A percentile compares a stretch with the other conserved stretches of the same genome.
phyloP scores from a whole-genome alignment of 2,888 invertebrate genomes.

The Caenorhabditis uteleia region DNA sequence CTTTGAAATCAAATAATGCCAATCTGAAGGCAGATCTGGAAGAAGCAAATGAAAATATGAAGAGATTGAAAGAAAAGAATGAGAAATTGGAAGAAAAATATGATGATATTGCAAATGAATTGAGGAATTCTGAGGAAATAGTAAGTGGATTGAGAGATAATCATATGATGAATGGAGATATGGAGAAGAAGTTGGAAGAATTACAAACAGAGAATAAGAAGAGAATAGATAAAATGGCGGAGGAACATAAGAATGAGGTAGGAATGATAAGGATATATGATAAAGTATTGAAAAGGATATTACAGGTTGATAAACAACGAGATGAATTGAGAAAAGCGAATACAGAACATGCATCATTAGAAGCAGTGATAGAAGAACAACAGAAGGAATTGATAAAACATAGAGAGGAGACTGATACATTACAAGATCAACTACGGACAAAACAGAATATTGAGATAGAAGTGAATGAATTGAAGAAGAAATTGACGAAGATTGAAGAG shows the following conservation, averaged over 20 bases:
- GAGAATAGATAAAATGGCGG: constrained; percentile 10
- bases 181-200: constrained; percentile 14
- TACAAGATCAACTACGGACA: constrained; percentile 17
- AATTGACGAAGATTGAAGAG: constrained; percentile 8
- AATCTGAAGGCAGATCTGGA: constrained; percentile 10
- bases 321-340: constrained; percentile 25
- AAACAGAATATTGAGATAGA: background rate
- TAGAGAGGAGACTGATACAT: constrained; percentile 8
- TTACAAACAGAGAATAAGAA: constrained; percentile 17
- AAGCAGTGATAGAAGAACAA: constrained; percentile 34
- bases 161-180: constrained; percentile 21
- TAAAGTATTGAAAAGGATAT: no score
- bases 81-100: constrained; percentile 18
- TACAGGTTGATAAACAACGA: constrained; percentile 15
- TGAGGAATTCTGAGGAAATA: constrained; percentile 18
- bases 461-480: constrained; percentile 3
- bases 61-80: constrained; percentile 9
- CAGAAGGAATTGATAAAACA: constrained; percentile 30
- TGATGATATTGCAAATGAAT: constrained; percentile 8
- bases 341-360: constrained; percentile 27
- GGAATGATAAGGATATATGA: no score
- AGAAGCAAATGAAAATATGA: constrained; percentile 2
- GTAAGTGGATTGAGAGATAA: constrained; percentile 19
- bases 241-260: constrained; percentile 17
- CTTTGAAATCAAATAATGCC: constrained; percentile 17